Percentiles rank a stretch among this genome's conserved stretches.
Conservation (phyloP, 2,797 vertebrate genomes). For the Setipinna tenuifilis region DNA sequence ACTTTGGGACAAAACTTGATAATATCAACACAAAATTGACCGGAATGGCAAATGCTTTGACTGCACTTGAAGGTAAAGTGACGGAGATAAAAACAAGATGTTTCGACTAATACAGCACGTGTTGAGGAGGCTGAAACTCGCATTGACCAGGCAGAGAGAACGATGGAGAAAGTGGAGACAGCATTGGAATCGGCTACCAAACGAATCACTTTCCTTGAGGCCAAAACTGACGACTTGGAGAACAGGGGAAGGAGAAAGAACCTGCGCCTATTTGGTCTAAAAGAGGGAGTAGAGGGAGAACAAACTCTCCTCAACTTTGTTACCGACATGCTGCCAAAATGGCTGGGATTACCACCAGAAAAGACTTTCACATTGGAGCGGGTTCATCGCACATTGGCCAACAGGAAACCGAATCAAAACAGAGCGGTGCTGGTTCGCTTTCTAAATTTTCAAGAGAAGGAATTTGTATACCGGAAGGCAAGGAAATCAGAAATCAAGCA, state of each 20-base stretch:
- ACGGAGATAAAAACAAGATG: background rate
- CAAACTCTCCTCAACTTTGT: conserved; percentile 26
- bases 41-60: no score
- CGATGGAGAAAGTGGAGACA: background rate
- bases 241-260: conserved; percentile 35
- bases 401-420: conserved; percentile 33
- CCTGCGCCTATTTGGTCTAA: conserved; percentile 29
- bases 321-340: conserved; percentile 4
- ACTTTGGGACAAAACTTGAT: no score
- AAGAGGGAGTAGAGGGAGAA: conserved; percentile 11
- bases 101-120: conserved; percentile 1
- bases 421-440: conserved; percentile 37
- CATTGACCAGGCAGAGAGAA: background rate
- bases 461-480: background rate
- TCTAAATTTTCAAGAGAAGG: conserved; percentile 16
- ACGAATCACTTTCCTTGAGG: conserved; percentile 29
- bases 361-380: conserved; percentile 39
- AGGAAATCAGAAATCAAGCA: conserved; percentile 29
- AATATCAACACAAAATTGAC: no score
- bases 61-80: no score
- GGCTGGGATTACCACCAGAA: background rate
- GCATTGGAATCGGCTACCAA: conserved; percentile 7
- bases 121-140: conserved; percentile 21
- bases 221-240: conserved; percentile 34
- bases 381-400: conserved; percentile 31